Base-by-base conservation (phyloP, 1,140 invertebrate genomes). In the Platyscapa corneri region DNA sequence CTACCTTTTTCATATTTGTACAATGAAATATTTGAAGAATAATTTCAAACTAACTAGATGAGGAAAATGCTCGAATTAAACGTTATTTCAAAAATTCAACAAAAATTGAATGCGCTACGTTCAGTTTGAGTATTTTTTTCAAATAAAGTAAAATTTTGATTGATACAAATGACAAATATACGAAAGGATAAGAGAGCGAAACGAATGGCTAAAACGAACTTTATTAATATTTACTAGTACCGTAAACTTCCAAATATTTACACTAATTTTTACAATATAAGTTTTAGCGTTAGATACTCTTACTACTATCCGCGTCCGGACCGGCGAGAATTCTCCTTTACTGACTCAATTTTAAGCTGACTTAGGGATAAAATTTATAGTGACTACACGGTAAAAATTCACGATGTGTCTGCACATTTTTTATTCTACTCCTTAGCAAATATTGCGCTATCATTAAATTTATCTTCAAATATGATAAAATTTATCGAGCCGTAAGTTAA, bases 281-380 rank as follows among this genome's bases (percentile, higher is more conserved):
- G 20, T 74, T 42, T 42, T n/a, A 42, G 7, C 37, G 23, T 42
- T 74, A 74, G 20, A 37, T 42, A 74, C 70, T 42, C 37, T 42
- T 74, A 74, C 37, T 42, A n/a, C 70, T 74, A 37, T n/a, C 7
- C 37, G 34, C 20, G 37, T 74, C 39, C 32, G 37, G 39, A n/a
- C 42, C 39, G 37, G 70, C 70, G 27, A 42, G 39, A 74, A 74
- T 39, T 74, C 37, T 74, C 39, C 37, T 74, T 74, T 42, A 74
- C 70, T 74, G 70, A 74, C 70, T 74, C 70, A 42, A 74, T 74
- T 74, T 74, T 74, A 74, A 74, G 70, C 70, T 74, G 70, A 74
- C 70, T 74, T 42, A 37, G 20, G 70, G 39, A 74, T 74, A 74
- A 74, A 74, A 74, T 74, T 74, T 74, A 74, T 74, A 74, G 70